Evolutionary conservation across 2,797 vertebrate genomes (phyloP).

Genomic region (Apogon hyalosoma): DNA sequence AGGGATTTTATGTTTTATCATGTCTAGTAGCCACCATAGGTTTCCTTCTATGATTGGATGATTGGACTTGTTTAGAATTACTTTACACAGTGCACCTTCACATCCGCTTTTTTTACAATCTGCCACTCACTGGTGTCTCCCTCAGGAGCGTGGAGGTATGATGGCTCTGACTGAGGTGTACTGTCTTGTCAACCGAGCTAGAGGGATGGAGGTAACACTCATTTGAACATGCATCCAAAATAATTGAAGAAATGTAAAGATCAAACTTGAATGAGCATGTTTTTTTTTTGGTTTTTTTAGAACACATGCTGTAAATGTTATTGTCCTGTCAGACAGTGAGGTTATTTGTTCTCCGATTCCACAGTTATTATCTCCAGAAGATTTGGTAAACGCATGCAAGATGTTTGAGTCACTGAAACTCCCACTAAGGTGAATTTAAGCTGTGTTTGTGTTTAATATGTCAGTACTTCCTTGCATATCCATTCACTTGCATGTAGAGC

Average conservation of each 20-base stretch:
- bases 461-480: neutral
- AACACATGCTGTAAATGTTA: neutral
- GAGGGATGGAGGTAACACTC: constrained; percentile 93
- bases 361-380: constrained; percentile 96
- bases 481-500: constrained; percentile 16
- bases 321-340: neutral
- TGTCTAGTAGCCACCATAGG: no score
- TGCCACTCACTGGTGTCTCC: neutral
- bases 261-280: neutral
- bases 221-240: neutral
- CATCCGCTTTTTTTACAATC: neutral
- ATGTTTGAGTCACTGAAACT: constrained; percentile 94
- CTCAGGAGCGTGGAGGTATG: constrained; percentile 95
- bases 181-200: constrained; percentile 95
- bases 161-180: constrained; percentile 98
- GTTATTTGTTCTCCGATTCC: constrained; percentile 1
- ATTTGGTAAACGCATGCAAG: constrained; percentile 96
- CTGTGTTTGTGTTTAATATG: constrained; percentile 33
- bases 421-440: constrained; percentile 89
- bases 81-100: no score
- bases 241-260: neutral
- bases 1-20: no score
- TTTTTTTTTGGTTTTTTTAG: no score
- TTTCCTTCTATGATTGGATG: no score
- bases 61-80: no score